These are phyloP conservation scores for Frieseomelitta varia DNA, from an alignment of 1,140 invertebrate genomes.

Conservation along the genomic window DNA sequence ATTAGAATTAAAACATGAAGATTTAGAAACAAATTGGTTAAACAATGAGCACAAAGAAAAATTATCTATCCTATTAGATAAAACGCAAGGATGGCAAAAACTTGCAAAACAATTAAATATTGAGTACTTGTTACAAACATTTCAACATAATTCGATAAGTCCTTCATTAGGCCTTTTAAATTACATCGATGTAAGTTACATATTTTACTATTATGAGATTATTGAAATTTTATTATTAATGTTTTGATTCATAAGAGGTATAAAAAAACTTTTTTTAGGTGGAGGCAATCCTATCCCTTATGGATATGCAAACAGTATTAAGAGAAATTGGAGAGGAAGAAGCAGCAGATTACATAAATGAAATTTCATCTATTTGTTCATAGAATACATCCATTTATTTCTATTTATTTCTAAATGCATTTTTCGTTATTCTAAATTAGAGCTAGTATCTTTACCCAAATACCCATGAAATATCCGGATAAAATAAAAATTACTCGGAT, in stretches of 20 bases:
- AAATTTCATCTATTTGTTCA: conserved; percentile 21
- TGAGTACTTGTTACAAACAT: conserved; percentile 68
- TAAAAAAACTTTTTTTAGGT: conserved; percentile 36
- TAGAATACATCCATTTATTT: not conserved
- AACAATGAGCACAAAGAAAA: conserved; percentile 59
- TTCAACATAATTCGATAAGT: conserved; percentile 58
- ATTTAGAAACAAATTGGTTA: conserved; percentile 50
- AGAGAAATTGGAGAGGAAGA: conserved; percentile 52
- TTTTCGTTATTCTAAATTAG: no score
- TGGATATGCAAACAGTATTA: conserved; percentile 37
- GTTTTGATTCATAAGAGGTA: not conserved
- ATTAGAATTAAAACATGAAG: conserved; percentile 56
- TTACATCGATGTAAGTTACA: conserved; percentile 63
- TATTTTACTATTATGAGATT: not conserved
- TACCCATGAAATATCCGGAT: no score
- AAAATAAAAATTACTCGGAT: no score
- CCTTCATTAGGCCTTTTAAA: conserved; percentile 65
- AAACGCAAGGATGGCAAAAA: conserved; percentile 75
- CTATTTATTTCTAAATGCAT: not conserved
- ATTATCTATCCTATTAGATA: conserved; percentile 72
- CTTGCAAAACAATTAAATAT: conserved; percentile 73
- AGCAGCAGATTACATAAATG: conserved; percentile 35
- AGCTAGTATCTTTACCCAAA: no score
- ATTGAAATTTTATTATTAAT: not conserved
- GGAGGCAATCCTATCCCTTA: conserved; percentile 32